Evolutionary conservation across 2,888 invertebrate genomes (phyloP).

Genomic region (Hyles lineata): DNA sequence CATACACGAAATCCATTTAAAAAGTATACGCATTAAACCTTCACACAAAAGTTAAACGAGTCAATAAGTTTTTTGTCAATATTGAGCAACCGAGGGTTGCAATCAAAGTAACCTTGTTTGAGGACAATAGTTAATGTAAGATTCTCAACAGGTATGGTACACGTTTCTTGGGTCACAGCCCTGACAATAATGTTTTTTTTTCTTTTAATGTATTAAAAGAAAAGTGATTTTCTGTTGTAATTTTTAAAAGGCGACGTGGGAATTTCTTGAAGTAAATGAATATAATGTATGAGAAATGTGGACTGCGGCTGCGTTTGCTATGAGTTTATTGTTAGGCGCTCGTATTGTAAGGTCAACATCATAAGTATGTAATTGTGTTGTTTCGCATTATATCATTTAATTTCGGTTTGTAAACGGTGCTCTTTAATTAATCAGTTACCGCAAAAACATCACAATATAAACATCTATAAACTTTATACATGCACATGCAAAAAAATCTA

Average conservation of each 20-base stretch:
- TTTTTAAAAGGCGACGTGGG: not conserved
- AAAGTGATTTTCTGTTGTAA: conserved; percentile 2
- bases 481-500: too few species aligned
- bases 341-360: not conserved
- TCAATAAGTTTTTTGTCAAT: not conserved
- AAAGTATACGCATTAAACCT: not conserved
- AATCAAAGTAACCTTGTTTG: not conserved
- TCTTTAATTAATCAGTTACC: too few species aligned
- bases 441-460: too few species aligned
- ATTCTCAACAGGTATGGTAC: not conserved
- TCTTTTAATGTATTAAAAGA: not conserved
- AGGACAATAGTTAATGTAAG: not conserved
- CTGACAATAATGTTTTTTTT: not conserved
- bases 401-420: too few species aligned
- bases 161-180: not conserved
- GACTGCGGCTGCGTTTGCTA: not conserved
- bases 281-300: conserved; percentile 1
- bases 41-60: not conserved
- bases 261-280: not conserved
- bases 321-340: conserved; percentile 15
- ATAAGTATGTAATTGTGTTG: too few species aligned
- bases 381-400: too few species aligned
- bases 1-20: not conserved
- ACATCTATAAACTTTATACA: too few species aligned
- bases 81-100: not conserved